Percentiles rank a stretch among this genome's conserved stretches.
These are phyloP conservation scores for Eugnorisma glareosa DNA, from an alignment of 2,888 invertebrate genomes.

Conservation along the genomic window DNA sequence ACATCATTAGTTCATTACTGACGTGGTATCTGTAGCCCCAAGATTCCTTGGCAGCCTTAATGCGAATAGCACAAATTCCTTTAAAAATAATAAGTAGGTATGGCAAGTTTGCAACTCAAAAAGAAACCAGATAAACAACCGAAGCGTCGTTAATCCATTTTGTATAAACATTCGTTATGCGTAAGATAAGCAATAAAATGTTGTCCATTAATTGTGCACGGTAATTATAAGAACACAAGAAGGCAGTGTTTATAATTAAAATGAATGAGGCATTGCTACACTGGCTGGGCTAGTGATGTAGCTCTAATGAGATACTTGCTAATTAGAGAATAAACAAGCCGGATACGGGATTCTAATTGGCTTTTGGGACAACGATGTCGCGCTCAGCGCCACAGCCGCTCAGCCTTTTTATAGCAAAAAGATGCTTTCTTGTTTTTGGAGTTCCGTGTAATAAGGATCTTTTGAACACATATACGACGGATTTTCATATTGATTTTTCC, in stretches of 20 bases:
- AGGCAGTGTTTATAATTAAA: conserved; percentile 88
- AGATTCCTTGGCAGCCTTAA: conserved; percentile 8
- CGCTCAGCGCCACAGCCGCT: conserved; percentile 65
- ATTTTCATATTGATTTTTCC: conserved; percentile 17
- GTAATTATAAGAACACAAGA: conserved; percentile 86
- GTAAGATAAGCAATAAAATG: conserved; percentile 84
- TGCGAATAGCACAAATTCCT: conserved; percentile 32
- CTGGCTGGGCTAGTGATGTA: conserved; percentile 85
- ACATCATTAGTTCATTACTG: conserved; percentile 14
- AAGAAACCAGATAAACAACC: conserved; percentile 64
- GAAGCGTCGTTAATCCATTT: conserved; percentile 72
- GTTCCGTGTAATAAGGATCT: conserved; percentile 47
- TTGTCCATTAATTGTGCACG: conserved; percentile 84
- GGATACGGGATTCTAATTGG: conserved; percentile 89
- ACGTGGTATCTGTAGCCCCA: background rate
- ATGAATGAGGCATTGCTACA: conserved; percentile 86
- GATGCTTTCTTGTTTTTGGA: conserved; percentile 59
- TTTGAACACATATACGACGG: conserved; percentile 19
- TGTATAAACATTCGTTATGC: conserved; percentile 77
- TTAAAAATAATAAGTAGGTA: conserved; percentile 40
- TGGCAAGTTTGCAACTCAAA: conserved; percentile 40
- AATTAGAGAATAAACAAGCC: conserved; percentile 89
- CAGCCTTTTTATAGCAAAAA: conserved; percentile 71
- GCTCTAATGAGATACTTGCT: conserved; percentile 89
- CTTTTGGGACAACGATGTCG: conserved; percentile 85